These are phyloP conservation scores for Varanus salvator DNA, from an alignment of 2,113 vertebrate genomes.

Conservation along the genomic window DNA sequence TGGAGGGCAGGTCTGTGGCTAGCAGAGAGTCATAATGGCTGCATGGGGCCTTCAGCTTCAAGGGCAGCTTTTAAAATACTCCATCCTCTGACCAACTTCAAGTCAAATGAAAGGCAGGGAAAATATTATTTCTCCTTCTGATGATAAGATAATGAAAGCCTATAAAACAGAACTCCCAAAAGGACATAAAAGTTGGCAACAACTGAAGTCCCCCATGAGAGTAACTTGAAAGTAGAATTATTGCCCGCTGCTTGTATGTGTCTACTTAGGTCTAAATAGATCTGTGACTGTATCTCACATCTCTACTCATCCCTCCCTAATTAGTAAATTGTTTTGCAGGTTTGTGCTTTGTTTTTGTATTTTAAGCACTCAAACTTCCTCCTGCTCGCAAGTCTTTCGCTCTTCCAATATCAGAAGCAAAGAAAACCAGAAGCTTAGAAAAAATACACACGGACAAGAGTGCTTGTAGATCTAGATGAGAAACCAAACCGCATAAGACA, in stretches of 20 bases:
- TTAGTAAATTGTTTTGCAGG: background rate
- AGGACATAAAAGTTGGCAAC: background rate
- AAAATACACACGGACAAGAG: no score
- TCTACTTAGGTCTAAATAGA: no score
- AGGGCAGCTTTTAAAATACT: background rate
- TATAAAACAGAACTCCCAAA: background rate
- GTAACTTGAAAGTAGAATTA: background rate
- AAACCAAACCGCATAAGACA: no score
- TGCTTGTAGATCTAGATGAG: no score
- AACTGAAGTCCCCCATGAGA: background rate
- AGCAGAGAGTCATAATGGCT: background rate
- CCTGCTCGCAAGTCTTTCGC: background rate
- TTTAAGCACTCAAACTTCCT: no score
- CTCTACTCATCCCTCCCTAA: background rate
- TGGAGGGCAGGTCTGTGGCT: background rate
- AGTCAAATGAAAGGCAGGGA: background rate
- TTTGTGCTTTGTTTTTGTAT: background rate
- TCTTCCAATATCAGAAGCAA: background rate
- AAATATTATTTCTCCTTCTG: background rate
- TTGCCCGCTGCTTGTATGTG: background rate
- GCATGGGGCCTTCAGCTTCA: background rate
- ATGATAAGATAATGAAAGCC: background rate
- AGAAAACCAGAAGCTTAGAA: no score
- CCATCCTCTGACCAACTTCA: background rate
- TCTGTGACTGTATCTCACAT: no score